These are phyloP conservation scores for Hypocryptadius cinnamomeus DNA, from an alignment of 2,113 vertebrate species.

Conservation along the genomic window DNA sequence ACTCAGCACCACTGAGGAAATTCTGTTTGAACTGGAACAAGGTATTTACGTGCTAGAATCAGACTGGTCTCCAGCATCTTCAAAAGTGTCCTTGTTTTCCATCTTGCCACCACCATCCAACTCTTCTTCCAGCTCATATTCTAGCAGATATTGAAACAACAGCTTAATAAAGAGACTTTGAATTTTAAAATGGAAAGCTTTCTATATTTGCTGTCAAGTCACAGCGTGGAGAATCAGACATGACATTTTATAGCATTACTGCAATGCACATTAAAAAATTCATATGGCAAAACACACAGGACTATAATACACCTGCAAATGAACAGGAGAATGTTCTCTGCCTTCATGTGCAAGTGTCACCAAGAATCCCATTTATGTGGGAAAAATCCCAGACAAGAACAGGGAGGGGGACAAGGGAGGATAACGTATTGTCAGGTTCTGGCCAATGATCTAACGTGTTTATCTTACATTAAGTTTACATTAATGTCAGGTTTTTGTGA, in stretches of 20 bases:
- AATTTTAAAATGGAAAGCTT: not conserved
- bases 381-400: not conserved
- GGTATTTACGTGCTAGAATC: conserved; percentile 34
- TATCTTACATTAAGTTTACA: not conserved
- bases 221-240: not conserved
- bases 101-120: not conserved
- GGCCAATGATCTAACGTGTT: not conserved
- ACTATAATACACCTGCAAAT: not conserved
- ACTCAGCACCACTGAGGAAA: not conserved
- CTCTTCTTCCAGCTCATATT: not conserved
- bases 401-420: not conserved
- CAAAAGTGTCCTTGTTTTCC: not conserved
- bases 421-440: not conserved
- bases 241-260: not conserved
- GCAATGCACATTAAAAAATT: not conserved
- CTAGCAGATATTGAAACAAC: not conserved
- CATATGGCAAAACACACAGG: not conserved
- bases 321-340: not conserved
- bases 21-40: not conserved
- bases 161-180: not conserved
- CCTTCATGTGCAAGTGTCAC: not conserved
- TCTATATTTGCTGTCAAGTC: not conserved
- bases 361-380: not conserved
- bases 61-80: not conserved
- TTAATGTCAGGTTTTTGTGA: not conserved